phyloP scores from a whole-genome alignment of 2,888 invertebrate genomes.

The Diplazon laetatorius region DNA sequence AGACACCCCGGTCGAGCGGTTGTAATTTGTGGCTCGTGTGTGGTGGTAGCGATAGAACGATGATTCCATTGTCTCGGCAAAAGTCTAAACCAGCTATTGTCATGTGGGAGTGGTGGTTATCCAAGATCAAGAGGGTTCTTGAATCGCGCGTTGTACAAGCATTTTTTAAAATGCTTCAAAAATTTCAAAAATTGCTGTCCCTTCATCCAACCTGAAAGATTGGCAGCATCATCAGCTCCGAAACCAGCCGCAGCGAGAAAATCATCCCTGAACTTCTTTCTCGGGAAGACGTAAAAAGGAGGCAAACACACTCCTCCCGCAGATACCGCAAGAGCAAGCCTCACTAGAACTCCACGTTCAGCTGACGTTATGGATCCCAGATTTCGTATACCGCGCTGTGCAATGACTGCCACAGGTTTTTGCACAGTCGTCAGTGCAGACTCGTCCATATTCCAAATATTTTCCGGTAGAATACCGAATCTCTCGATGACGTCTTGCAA shows the following conservation, averaged over 20 bases:
- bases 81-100: neutral
- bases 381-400: slow-evolving; percentile 72
- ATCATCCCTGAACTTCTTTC: too few relatives aligned
- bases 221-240: too few relatives aligned
- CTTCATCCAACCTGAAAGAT: too few relatives aligned
- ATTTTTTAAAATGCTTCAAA: too few relatives aligned
- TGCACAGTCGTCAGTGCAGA: slow-evolving; percentile 75
- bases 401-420: slow-evolving; percentile 72
- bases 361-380: slow-evolving; percentile 73
- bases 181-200: too few relatives aligned
- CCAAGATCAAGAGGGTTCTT: neutral
- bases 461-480: slow-evolving; percentile 63
- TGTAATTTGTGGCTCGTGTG: neutral
- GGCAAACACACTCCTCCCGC: too few relatives aligned
- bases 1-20: neutral
- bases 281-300: too few relatives aligned
- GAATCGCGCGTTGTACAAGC: too few relatives aligned
- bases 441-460: slow-evolving; percentile 75
- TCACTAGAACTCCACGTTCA: slow-evolving; percentile 72
- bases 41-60: neutral
- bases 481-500: slow-evolving; percentile 62
- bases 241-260: too few relatives aligned
- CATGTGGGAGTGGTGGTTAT: neutral
- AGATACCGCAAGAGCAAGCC: slow-evolving; percentile 48
- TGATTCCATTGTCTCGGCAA: neutral